Evolutionary conservation across 2,113 vertebrate species (phyloP).

Genomic region (Otis tarda): DNA sequence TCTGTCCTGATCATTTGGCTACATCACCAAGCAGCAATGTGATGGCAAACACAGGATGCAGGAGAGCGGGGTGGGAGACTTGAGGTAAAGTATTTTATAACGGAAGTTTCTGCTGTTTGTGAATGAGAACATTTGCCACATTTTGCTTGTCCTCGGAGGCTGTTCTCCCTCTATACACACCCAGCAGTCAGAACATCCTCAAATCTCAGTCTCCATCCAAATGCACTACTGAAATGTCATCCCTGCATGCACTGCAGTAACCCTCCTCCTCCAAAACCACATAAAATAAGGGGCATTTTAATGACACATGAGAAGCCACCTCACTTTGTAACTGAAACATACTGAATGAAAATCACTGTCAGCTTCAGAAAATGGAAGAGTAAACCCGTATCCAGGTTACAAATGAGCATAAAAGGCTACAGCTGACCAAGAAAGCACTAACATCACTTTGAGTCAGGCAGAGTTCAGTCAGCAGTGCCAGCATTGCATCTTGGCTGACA

Average conservation of each 20-base stretch:
- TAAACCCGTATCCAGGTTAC: background rate
- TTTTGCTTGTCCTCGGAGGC: background rate
- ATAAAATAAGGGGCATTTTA: background rate
- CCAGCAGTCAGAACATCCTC: background rate
- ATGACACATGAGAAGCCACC: background rate
- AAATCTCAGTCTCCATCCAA: background rate
- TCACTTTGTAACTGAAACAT: background rate
- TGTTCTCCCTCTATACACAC: background rate
- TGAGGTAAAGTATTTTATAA: background rate
- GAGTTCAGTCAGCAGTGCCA: background rate
- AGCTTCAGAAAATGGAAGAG: background rate
- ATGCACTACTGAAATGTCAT: background rate
- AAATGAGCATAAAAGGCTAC: background rate
- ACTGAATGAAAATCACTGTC: background rate
- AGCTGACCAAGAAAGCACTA: background rate
- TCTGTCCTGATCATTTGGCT: background rate
- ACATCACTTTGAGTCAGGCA: background rate
- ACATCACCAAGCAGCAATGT: background rate
- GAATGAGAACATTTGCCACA: background rate
- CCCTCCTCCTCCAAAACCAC: background rate
- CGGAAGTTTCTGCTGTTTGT: background rate
- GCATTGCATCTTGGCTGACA: background rate
- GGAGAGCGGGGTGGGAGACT: background rate
- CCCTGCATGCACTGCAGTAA: background rate
- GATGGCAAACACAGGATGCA: background rate